Evolutionary conservation across 37 sponge, comb jelly and placozoan species (phyloP).

Genomic region (Halisarca cf. caerulea): DNA sequence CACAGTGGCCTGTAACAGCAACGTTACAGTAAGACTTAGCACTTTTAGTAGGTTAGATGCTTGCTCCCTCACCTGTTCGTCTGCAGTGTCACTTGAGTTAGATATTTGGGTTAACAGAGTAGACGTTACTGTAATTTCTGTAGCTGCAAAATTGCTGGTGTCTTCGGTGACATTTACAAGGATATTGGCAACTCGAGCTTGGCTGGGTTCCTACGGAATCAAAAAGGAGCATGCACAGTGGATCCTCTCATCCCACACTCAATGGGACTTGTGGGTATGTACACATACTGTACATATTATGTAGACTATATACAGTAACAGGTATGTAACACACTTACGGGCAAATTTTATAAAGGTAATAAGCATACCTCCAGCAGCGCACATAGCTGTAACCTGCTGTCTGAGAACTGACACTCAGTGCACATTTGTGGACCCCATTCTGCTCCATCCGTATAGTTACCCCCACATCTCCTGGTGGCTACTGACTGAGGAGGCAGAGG

Average conservation of each 20-base stretch:
- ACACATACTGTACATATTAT: too few species aligned
- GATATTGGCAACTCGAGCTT: not conserved
- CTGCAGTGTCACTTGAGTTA: not conserved
- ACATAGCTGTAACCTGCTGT: slow-evolving; percentile 14
- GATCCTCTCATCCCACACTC: too few species aligned
- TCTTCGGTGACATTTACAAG: not conserved
- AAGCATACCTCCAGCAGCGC: slow-evolving; percentile 33
- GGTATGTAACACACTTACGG: too few species aligned
- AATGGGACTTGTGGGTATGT: too few species aligned
- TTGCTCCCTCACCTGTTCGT: slow-evolving; percentile 15
- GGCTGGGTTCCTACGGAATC: not conserved
- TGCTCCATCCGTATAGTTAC: slow-evolving; percentile 41
- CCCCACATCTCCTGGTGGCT: slow-evolving; percentile 54
- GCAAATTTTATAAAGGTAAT: too few species aligned
- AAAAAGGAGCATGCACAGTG: not conserved
- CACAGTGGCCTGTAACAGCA: too few species aligned
- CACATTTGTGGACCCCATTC: slow-evolving; percentile 37
- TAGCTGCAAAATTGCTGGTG: not conserved
- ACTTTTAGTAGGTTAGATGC: too few species aligned
- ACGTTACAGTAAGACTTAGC: not conserved
- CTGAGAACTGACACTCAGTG: slow-evolving; percentile 33
- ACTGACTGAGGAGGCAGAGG: not conserved
- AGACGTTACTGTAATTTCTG: not conserved
- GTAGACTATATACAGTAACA: too few species aligned
- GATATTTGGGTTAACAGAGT: not conserved